phyloP scores from a whole-genome alignment of 2,888 invertebrate genomes.

The Nezara viridula region DNA sequence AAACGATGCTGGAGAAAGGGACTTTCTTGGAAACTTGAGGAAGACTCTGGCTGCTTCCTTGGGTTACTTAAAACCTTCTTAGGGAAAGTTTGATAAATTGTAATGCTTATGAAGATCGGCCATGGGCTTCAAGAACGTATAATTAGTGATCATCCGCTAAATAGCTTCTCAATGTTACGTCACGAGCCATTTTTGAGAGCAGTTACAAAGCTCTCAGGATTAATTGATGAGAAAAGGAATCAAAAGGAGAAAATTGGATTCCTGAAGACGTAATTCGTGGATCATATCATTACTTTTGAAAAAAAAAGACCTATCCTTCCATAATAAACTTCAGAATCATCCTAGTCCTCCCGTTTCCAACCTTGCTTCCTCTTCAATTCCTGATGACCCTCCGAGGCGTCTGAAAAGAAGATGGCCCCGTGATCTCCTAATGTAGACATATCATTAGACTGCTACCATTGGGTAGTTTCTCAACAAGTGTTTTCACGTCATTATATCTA shows the following conservation, averaged over 20 bases:
- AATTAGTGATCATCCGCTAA: slow-evolving; percentile 6
- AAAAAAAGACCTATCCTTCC: too few species aligned
- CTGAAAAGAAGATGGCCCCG: too few species aligned
- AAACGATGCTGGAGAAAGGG: background rate
- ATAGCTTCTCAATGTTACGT: background rate
- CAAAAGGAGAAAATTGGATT: background rate
- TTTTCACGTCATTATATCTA: too few species aligned
- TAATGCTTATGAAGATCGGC: slow-evolving; percentile 5
- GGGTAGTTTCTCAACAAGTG: too few species aligned
- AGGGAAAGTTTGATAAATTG: slow-evolving; percentile 28
- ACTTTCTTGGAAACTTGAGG: slow-evolving; percentile 3
- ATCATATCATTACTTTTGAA: too few species aligned
- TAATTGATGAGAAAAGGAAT: background rate
- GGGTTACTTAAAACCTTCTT: background rate
- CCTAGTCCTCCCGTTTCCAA: too few species aligned
- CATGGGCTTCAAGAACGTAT: background rate
- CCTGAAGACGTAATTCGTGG: background rate
- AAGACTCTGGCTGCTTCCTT: background rate
- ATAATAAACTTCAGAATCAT: too few species aligned
- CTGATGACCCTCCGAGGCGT: too few species aligned
- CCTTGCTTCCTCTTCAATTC: too few species aligned
- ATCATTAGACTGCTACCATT: too few species aligned
- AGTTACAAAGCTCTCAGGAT: background rate
- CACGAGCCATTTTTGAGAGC: background rate
- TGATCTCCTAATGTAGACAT: too few species aligned